phyloP scores from a whole-genome alignment of 1,140 invertebrate species.

The Sycophaga agraensis region DNA sequence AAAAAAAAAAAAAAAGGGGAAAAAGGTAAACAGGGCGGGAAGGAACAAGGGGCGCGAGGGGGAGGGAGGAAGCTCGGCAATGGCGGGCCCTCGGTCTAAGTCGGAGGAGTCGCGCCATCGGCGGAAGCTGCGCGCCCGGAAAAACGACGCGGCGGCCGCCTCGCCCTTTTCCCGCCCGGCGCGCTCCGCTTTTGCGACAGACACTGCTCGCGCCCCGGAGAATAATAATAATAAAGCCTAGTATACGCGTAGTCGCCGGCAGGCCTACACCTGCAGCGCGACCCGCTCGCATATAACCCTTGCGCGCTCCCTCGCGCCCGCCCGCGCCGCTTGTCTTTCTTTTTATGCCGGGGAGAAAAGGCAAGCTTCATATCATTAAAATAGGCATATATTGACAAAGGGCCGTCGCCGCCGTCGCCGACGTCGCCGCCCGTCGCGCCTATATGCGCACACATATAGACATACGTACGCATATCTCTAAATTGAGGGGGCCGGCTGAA shows the following conservation, averaged over 20 bases:
- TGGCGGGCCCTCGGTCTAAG: constrained; percentile 33
- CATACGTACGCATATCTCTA: neutral
- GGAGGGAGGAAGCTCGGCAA: neutral
- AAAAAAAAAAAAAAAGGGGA: neutral
- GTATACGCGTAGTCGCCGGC: too few relatives aligned
- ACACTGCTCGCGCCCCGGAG: too few relatives aligned
- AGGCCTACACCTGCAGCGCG: neutral
- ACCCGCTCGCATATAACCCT: neutral
- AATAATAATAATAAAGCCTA: too few relatives aligned
- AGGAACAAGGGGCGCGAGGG: neutral
- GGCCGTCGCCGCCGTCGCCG: constrained; percentile 24
- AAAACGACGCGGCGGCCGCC: too few relatives aligned
- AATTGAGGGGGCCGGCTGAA: neutral
- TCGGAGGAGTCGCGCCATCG: constrained; percentile 32
- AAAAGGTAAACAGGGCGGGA: neutral
- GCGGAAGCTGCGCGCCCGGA: neutral
- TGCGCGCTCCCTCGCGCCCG: neutral
- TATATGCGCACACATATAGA: constrained; percentile 4
- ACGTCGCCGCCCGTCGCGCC: too few relatives aligned
- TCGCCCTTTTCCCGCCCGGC: neutral
- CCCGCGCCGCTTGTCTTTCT: neutral
- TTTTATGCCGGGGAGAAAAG: constrained; percentile 9
- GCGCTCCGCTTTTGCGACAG: too few relatives aligned
- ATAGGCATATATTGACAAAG: constrained; percentile 58
- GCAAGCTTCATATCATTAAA: constrained; percentile 55